Evolutionary conservation across 1,140 invertebrate genomes (phyloP), one percentile per base, ranked within the genome.

Genomic region (Drosophila aff.): DNA sequence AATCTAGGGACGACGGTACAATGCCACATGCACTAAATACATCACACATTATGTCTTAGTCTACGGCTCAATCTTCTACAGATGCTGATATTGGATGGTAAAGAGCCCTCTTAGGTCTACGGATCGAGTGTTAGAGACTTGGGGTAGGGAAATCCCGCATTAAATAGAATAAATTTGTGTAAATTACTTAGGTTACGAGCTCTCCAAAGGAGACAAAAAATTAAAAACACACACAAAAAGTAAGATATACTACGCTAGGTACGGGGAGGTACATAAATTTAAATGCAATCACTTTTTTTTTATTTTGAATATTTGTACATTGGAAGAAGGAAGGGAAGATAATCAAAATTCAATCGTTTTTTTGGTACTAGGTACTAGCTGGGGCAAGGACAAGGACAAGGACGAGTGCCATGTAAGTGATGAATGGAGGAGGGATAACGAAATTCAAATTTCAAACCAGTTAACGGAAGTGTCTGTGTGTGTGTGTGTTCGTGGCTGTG

Each of bases 381-480:
- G 18, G 33, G 21, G 11, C 7, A 41, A 21, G 53, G 66, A 59
- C 43, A 10, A 44, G 16, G 31, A 57, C 60, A n/a, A 63, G 53
- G 53, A 50, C 64, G 41, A 72, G 41, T 72, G 69, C 67, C 60
- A 16, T 10, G 23, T 11, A 38, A 43, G 36, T 71, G 33, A 68
- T 23, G 11, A 60, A 50, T 11, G 47, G 16, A 11, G 38, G 21
- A 26, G 15, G 67, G 23, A 52, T 23, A 73, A 61, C 55, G 38
- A 73, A 61, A 28, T 61, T 72, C 38, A 69, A 69, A 69, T 69
- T 67, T 69, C 67, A 73, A 74, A 74, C 71, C 55, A 73, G 31
- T 61, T 58, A 61, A 72, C 38, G 46, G 18, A 8, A 16, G 23
- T 44, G 9, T 66, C 21, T 36, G 50, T 69, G 52, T 47, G n/a